Percentiles rank a stretch among this genome's conserved stretches.
These are phyloP conservation scores for Heliconius himera DNA, from an alignment of 1,140 invertebrate genomes.

Conservation along the genomic window DNA sequence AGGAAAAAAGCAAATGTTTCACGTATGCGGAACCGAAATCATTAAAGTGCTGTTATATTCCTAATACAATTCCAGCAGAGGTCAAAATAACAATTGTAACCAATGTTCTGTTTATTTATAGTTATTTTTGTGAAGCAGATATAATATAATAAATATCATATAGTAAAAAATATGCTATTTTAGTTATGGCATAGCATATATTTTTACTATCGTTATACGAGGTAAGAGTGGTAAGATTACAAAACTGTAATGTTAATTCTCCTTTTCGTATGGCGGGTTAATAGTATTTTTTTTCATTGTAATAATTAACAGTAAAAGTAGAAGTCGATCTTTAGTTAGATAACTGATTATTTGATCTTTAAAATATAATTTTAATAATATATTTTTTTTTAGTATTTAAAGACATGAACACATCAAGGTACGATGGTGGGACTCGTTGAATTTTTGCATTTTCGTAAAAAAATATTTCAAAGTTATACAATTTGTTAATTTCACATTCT, in stretches of 20 bases:
- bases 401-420: not conserved
- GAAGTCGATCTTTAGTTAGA: not conserved
- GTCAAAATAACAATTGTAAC: not conserved
- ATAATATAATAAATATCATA: too few species aligned
- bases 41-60: not conserved
- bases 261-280: too few species aligned
- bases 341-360: not conserved
- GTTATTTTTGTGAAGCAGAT: too few species aligned
- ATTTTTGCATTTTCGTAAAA: too few species aligned
- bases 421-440: not conserved
- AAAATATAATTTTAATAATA: too few species aligned
- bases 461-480: too few species aligned
- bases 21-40: constrained; percentile 6
- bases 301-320: not conserved
- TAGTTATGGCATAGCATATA: too few species aligned
- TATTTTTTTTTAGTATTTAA: not conserved
- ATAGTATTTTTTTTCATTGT: not conserved
- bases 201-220: too few species aligned
- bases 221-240: too few species aligned
- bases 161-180: too few species aligned
- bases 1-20: not conserved
- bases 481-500: too few species aligned
- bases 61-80: not conserved
- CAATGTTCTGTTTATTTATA: not conserved
- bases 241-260: too few species aligned